These are phyloP conservation scores for Epistrophe grossulariae DNA, from an alignment of 2,888 invertebrate species.

Conservation along the genomic window DNA sequence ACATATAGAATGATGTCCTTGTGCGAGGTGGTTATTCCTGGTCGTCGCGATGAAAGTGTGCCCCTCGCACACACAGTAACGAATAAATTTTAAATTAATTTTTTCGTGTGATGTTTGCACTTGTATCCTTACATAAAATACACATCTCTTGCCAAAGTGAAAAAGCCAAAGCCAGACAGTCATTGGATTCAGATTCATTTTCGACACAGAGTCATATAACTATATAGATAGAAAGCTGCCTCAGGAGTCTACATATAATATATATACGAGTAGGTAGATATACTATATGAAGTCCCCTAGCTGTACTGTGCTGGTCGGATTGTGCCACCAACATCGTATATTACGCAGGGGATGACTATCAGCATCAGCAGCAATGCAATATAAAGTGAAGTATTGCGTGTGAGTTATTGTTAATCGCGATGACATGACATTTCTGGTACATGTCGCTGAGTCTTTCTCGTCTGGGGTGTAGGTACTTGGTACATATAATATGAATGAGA, in stretches of 20 bases:
- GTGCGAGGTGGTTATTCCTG: neutral
- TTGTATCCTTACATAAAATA: neutral
- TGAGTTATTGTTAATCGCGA: constrained; percentile 75
- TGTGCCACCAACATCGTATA: constrained; percentile 21
- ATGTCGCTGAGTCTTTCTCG: constrained; percentile 19
- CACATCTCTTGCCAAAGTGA: neutral
- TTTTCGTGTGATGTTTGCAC: constrained; percentile 54
- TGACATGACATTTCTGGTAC: constrained; percentile 74
- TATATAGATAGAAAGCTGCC: constrained; percentile 1
- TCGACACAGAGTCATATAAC: constrained; percentile 18
- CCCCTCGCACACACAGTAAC: constrained; percentile 25
- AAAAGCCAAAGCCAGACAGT: constrained; percentile 44
- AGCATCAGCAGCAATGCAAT: constrained; percentile 70
- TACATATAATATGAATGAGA: neutral
- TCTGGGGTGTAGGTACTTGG: neutral
- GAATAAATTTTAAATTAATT: constrained; percentile 72
- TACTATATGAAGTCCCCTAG: constrained; percentile 38
- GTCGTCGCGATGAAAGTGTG: constrained; percentile 2
- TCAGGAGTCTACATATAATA: constrained; percentile 21
- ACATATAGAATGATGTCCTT: neutral
- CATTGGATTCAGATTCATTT: constrained; percentile 67
- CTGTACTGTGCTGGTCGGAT: constrained; percentile 23
- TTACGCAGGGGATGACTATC: constrained; percentile 36
- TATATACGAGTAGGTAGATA: neutral
- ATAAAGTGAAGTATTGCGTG: constrained; percentile 75